These are phyloP conservation scores for Drosophila lacertosa DNA, from an alignment of 1,140 invertebrate genomes.

Conservation along the genomic window DNA sequence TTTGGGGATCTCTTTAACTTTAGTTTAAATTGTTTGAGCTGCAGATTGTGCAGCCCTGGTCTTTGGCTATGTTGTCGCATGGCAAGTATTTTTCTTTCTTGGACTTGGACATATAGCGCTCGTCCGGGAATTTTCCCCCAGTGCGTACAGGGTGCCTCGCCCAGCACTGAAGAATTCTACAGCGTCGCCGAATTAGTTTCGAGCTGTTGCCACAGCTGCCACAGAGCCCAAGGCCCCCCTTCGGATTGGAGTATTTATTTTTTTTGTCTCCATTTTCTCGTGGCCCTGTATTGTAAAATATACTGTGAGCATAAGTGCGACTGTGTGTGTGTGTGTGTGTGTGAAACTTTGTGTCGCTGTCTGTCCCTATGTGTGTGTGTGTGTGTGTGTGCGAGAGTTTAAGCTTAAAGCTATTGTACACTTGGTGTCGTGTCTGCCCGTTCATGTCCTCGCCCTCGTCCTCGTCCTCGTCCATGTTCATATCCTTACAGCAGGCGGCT, in stretches of 20 bases:
- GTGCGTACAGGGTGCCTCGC: conserved; percentile 21
- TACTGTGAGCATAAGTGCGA: conserved; percentile 35
- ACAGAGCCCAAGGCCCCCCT: conserved; percentile 23
- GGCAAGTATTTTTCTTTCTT: conserved; percentile 81
- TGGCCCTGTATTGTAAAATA: conserved; percentile 73
- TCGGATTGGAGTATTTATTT: conserved; percentile 35
- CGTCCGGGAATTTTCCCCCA: conserved; percentile 77
- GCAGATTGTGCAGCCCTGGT: conserved; percentile 51
- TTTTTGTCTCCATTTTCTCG: conserved; percentile 25
- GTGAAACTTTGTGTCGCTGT: conserved; percentile 44
- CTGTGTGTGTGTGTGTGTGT: conserved; percentile 28
- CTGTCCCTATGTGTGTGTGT: conserved; percentile 47
- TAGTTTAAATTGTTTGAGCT: no score
- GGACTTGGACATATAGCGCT: conserved; percentile 79
- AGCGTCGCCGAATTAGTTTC: background rate
- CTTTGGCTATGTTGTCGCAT: conserved; percentile 71
- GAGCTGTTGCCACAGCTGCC: background rate
- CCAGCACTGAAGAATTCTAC: conserved; percentile 24
- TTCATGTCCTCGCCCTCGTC: conserved; percentile 6
- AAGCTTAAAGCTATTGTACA: conserved; percentile 83
- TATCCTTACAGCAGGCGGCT: conserved; percentile 19
- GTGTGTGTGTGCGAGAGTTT: conserved; percentile 76
- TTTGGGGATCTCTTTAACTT: no score
- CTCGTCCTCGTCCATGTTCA: conserved; percentile 21
- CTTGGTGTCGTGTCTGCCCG: conserved; percentile 73